Evolutionary conservation across 2,797 vertebrate genomes (phyloP), one percentile per base, ranked within the genome.

Genomic region (Chaenodraco wilsoni): DNA sequence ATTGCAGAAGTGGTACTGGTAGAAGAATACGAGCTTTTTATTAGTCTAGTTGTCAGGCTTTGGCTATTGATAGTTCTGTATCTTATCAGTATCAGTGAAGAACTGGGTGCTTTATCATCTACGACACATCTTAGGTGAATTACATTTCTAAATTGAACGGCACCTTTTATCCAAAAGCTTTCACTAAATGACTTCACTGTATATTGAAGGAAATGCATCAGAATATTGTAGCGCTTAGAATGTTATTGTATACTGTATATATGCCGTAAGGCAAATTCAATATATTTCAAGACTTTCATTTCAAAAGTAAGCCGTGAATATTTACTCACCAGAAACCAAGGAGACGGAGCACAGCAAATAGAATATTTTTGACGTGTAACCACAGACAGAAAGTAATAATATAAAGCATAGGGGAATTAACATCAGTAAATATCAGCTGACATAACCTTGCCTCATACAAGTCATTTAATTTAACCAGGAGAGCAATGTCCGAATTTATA

Each of bases 371-470:
- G 66, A 79, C 3, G 13, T 61, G 15, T 72, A 83, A 76, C 60
- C 69, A 74, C n/a, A 75, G 63, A 84, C 61, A 79, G 74, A 87
- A 84, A 86, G 73, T 76, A 85, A 89, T 87, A 79, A 83, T 78
- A 84, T 69, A 84, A 70, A 72, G 78, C 76, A 83, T 49, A 67
- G 77, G 79, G 73, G 82, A 84, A 90, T 83, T 81, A 84, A 69
- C 63, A 82, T 82, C 50, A 67, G 78, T 77, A 88, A 86, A 84
- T 79, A 87, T 77, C 66, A 86, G 45, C 76, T 52, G 21, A 67
- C 61, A 82, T 74, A 83, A 80, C 57, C 63, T 45, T 56, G n/a
- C 44, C 43, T 74, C 48, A 65, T 66, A 76, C 23, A 71, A 64
- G 37, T 66, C 65, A 76, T 82, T 59, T 68, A 73, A 84, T 73